A percentile compares a stretch with the other conserved stretches of the same genome.
phyloP scores from a whole-genome alignment of 2,797 vertebrate genomes.

The Neosalanx taihuensis region DNA sequence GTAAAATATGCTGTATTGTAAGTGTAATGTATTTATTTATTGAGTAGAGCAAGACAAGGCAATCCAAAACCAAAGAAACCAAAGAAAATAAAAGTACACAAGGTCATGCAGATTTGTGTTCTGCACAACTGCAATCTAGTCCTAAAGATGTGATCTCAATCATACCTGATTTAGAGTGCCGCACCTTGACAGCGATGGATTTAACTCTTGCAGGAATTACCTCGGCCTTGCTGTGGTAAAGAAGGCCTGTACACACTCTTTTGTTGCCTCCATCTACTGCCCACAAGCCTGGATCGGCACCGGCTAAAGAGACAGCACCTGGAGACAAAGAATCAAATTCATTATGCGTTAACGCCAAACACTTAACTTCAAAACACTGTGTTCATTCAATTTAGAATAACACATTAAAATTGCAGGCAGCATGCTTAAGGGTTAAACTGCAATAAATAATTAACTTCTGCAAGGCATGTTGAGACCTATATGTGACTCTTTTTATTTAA shows the following conservation, averaged over 20 bases:
- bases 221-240: conserved; percentile 83
- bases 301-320: conserved; percentile 84
- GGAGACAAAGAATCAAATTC: background rate
- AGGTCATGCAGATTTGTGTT: background rate
- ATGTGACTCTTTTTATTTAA: too few species aligned
- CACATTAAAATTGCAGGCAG: background rate
- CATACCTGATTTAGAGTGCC: conserved; percentile 73
- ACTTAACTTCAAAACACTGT: too few species aligned
- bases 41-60: too few species aligned
- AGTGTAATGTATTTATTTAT: too few species aligned
- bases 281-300: conserved; percentile 82
- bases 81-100: too few species aligned
- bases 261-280: conserved; percentile 91
- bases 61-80: too few species aligned
- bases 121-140: background rate
- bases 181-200: conserved; percentile 75
- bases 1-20: too few species aligned
- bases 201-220: conserved; percentile 80
- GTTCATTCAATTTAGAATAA: background rate
- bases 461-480: too few species aligned
- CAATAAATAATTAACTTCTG: too few species aligned
- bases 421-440: too few species aligned
- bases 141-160: background rate
- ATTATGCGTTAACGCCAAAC: background rate
- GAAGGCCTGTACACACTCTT: conserved; percentile 81